phyloP scores from a whole-genome alignment of 2,888 invertebrate genomes.

The Nomada fabriciana region DNA sequence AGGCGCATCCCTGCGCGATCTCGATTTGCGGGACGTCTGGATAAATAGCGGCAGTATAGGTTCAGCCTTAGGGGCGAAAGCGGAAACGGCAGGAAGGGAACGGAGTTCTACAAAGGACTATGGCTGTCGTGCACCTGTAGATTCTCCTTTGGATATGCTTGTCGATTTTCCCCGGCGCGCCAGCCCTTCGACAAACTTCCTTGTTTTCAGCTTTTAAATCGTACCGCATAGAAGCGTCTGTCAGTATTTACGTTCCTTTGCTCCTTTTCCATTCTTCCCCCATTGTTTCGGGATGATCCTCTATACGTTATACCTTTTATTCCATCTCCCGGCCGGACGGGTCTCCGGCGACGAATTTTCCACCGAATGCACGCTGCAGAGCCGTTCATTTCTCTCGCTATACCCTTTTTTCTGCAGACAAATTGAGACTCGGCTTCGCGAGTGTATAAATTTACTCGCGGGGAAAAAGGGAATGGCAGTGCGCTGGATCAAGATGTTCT shows the following conservation, averaged over 20 bases:
- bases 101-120: constrained; percentile 43
- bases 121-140: constrained; percentile 53
- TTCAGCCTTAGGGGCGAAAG: constrained; percentile 30
- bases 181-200: constrained; percentile 21
- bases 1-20: constrained; percentile 31
- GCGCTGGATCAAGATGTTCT: no score
- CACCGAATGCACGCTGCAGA: no score
- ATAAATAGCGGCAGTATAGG: constrained; percentile 40
- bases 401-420: no score
- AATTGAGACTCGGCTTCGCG: no score
- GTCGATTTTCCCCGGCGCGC: constrained; percentile 13
- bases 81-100: constrained; percentile 23
- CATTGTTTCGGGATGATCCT: neutral
- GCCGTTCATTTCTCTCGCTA: no score
- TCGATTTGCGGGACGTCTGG: constrained; percentile 20
- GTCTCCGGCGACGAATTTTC: neutral
- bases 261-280: neutral
- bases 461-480: no score
- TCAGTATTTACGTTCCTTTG: constrained; percentile 17
- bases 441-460: no score
- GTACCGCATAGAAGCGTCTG: constrained; percentile 8
- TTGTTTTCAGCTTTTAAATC: constrained; percentile 51
- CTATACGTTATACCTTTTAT: neutral
- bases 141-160: constrained; percentile 31
- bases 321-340: neutral